These are phyloP conservation scores for Nesidiocoris tenuis DNA, from an alignment of 2,888 invertebrate species.

Conservation along the genomic window DNA sequence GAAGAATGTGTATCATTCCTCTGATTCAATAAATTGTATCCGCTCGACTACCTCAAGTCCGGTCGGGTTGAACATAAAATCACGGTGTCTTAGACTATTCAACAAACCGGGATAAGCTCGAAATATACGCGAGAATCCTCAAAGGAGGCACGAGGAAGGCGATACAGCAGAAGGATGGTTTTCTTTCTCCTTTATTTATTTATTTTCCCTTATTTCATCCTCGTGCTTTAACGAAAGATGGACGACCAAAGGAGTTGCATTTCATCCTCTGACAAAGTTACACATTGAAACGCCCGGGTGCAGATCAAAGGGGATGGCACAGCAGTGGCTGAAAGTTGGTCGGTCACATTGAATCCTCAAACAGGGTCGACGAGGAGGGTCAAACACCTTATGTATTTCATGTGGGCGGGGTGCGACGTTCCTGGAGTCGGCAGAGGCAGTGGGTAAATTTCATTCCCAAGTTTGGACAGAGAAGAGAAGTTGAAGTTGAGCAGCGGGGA, in stretches of 20 bases:
- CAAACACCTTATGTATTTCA: conserved; percentile 46
- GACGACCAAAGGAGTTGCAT: neutral
- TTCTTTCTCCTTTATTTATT: neutral
- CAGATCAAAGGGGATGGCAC: conserved; percentile 29
- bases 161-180: neutral
- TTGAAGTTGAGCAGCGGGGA: conserved; percentile 9
- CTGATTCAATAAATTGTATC: no score
- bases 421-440: neutral
- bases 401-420: conserved; percentile 10
- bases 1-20: no score
- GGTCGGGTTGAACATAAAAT: no score
- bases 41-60: no score
- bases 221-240: no score
- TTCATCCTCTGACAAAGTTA: conserved; percentile 26
- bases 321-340: conserved; percentile 27
- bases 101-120: neutral
- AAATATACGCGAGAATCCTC: neutral
- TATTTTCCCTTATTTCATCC: neutral
- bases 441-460: conserved; percentile 44
- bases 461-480: conserved; percentile 35
- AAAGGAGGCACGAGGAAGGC: neutral
- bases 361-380: conserved; percentile 33
- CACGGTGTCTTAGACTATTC: no score
- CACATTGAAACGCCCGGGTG: conserved; percentile 25
- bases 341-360: conserved; percentile 41